Conservation (phyloP, 2,113 vertebrate species). For the Archilochus colubris region DNA sequence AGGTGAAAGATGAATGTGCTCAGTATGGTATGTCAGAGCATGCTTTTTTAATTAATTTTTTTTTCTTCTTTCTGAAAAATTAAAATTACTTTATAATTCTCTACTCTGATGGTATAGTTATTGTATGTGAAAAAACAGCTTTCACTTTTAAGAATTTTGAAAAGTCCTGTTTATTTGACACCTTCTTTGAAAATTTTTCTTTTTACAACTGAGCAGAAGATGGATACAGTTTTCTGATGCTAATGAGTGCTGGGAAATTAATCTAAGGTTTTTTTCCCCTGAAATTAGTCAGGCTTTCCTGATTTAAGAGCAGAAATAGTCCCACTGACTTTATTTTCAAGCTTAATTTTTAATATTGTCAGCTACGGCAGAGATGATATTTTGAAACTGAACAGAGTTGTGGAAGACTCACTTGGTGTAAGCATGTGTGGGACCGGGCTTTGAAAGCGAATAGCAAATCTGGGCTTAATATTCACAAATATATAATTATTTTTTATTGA, state of each 20-base stretch:
- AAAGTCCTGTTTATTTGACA: background rate
- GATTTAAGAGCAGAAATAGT: background rate
- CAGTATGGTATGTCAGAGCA: constrained; percentile 71
- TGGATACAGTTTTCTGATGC: background rate
- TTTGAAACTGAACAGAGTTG: background rate
- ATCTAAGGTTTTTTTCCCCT: background rate
- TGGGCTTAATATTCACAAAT: background rate
- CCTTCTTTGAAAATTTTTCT: background rate
- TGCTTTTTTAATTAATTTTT: background rate
- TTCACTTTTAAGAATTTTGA: background rate
- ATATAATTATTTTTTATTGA: background rate
- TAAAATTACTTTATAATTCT: background rate
- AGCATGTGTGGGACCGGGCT: background rate
- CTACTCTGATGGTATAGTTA: background rate
- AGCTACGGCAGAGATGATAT: background rate
- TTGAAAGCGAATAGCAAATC: background rate
- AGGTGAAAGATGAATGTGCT: constrained; percentile 76
- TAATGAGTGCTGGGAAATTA: background rate
- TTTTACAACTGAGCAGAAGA: background rate
- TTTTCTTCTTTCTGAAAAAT: background rate
- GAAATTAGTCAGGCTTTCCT: background rate
- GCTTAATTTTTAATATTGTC: background rate
- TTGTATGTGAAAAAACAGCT: background rate
- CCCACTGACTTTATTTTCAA: background rate
- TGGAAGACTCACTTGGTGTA: background rate